Conservation (phyloP, 2,797 vertebrate species). For the Acomys russatus region DNA sequence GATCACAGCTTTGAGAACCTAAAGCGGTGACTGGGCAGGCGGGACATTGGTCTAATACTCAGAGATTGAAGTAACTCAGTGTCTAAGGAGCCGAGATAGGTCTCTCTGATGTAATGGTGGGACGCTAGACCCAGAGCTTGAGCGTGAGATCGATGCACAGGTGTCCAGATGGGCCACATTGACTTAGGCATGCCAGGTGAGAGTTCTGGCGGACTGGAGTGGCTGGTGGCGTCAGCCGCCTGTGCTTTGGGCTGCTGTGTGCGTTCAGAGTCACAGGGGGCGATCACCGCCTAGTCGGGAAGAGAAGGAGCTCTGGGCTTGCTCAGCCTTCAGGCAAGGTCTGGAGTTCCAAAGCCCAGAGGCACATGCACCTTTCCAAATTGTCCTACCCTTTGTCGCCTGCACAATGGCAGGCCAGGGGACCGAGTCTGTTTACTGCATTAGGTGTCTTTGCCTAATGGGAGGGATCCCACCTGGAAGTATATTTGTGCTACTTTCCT, state of each 20-base stretch:
- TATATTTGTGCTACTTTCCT: not conserved
- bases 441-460: not conserved
- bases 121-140: not conserved
- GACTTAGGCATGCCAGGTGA: not conserved
- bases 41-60: not conserved
- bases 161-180: not conserved
- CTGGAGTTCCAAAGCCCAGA: not conserved
- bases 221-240: not conserved
- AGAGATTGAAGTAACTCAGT: not conserved
- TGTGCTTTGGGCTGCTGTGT: conserved; percentile 65
- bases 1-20: conserved; percentile 17
- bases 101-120: not conserved
- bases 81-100: not conserved
- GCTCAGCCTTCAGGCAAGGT: conserved; percentile 11
- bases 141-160: not conserved
- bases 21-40: not conserved
- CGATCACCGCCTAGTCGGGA: conserved; percentile 77
- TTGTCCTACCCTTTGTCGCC: not conserved
- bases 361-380: not conserved
- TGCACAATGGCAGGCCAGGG: not conserved
- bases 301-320: not conserved
- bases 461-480: not conserved
- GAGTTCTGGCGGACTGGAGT: not conserved
- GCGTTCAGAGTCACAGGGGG: conserved; percentile 79
- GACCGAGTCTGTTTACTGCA: not conserved